Evolutionary conservation across 2,113 vertebrate genomes (phyloP), one percentile per base, ranked within the genome.

Genomic region (Colaptes auratus): DNA sequence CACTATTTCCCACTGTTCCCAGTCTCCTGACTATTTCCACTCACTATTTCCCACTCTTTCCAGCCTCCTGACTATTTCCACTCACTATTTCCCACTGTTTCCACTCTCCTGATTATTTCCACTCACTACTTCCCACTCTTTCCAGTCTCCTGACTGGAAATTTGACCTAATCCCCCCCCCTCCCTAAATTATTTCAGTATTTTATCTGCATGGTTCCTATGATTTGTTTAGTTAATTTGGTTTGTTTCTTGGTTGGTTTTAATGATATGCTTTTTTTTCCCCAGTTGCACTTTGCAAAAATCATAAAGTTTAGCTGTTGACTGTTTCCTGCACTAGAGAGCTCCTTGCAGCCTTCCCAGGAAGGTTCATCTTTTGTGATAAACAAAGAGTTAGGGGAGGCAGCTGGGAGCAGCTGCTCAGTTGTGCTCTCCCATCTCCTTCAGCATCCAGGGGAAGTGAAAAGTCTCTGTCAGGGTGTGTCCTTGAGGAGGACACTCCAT

Each of bases 321-420:
- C 3, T 60, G 52, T 74, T 7, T 6, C 73, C 85, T 3, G 33
- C 7, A 0, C 12, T 2, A 30, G 6, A 5, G 61, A 14, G 4
- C 73, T 9, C 74, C 72, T 36, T 19, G 5, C 78, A 46, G 88
- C 82, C 1, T 33, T 36, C 91, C 89, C 23, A 10, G 89, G 58
- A 59, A 91, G 75, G 83, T 78, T 81, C 86, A 42, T 79, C 91
- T 77, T 88, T 88, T 77, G 88, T 80, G 78, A 61, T 4, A 35
- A 82, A 96, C 91, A 95, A 93, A 95, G 83, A n/a, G 13, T 13
- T 20, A 4, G 63, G 66, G 71, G 66, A 86, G 50, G 85, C 93
- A 46, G 94, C 12, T 2, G 60, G 78, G 64, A 88, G 81, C 77
- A 60, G 71, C 65, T 7, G 8, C 87, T 76, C 65, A 33, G 77